These are phyloP conservation scores for Cotesia chilonis DNA, from an alignment of 1,140 invertebrate species.

Conservation along the genomic window DNA sequence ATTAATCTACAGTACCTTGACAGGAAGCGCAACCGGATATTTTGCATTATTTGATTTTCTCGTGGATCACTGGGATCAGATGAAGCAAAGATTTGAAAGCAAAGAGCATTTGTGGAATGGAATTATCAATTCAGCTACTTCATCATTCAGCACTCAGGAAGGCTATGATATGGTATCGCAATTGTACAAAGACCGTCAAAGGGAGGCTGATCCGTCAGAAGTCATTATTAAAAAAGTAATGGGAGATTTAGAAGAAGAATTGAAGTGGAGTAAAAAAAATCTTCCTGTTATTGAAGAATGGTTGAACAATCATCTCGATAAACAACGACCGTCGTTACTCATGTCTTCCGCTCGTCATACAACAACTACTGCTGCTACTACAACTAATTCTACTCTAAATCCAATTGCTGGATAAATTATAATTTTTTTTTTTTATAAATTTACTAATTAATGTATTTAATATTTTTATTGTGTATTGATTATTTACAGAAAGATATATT, in stretches of 20 bases:
- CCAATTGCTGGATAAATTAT: no score
- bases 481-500: no score
- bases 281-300: conserved; percentile 75
- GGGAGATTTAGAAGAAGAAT: conserved; percentile 74
- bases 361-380: neutral
- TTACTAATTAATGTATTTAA: no score
- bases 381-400: no score
- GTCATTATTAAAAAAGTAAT: conserved; percentile 74
- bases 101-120: conserved; percentile 78
- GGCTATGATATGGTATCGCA: conserved; percentile 74
- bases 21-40: conserved; percentile 73
- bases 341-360: conserved; percentile 8
- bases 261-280: conserved; percentile 75
- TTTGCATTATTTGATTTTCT: conserved; percentile 76
- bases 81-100: conserved; percentile 72
- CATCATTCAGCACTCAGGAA: conserved; percentile 75
- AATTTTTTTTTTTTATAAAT: no score
- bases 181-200: conserved; percentile 68
- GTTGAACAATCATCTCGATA: conserved; percentile 68
- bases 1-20: conserved; percentile 76
- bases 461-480: no score
- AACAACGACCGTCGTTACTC: conserved; percentile 29
- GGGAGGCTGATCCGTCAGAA: conserved; percentile 73
- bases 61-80: conserved; percentile 70
- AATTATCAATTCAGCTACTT: conserved; percentile 75